Evolutionary conservation across 2,113 vertebrate species (phyloP).

Genomic region (Sapajus apella): DNA sequence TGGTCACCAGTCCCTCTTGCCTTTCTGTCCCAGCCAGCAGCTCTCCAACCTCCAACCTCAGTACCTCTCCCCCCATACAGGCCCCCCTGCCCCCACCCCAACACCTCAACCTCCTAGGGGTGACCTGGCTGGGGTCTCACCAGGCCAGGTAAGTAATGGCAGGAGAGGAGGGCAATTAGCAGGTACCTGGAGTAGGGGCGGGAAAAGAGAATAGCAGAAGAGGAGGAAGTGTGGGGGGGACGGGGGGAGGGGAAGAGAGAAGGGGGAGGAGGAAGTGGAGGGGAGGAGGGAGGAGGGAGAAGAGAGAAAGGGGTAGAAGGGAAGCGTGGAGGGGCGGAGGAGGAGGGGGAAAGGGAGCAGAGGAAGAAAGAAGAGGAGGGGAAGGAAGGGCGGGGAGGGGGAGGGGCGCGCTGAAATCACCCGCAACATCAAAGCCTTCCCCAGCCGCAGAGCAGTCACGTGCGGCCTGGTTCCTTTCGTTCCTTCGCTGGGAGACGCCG

Average conservation of each 20-base stretch:
- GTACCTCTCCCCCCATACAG: neutral
- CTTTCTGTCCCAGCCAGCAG: neutral
- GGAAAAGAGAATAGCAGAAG: neutral
- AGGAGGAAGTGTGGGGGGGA: neutral
- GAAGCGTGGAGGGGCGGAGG: neutral
- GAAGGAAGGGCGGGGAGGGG: neutral
- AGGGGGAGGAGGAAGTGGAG: neutral
- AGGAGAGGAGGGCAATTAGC: neutral
- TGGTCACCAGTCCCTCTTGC: neutral
- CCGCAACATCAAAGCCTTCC: constrained; percentile 74
- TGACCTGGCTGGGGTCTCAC: neutral
- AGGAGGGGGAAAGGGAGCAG: neutral
- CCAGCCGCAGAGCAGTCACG: constrained; percentile 73
- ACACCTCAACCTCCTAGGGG: neutral
- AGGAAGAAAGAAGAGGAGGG: too few species aligned
- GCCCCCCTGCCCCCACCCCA: neutral
- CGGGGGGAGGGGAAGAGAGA: neutral
- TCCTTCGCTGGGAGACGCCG: constrained; percentile 64
- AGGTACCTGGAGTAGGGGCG: neutral
- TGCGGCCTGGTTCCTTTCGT: constrained; percentile 34
- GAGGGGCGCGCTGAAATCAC: constrained; percentile 23
- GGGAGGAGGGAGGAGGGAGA: too few species aligned
- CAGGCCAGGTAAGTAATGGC: neutral
- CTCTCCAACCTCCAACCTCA: neutral
- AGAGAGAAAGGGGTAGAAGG: too few species aligned